These are phyloP conservation scores for Danaus plexippus DNA, from an alignment of 1,140 invertebrate species.

Conservation along the genomic window DNA sequence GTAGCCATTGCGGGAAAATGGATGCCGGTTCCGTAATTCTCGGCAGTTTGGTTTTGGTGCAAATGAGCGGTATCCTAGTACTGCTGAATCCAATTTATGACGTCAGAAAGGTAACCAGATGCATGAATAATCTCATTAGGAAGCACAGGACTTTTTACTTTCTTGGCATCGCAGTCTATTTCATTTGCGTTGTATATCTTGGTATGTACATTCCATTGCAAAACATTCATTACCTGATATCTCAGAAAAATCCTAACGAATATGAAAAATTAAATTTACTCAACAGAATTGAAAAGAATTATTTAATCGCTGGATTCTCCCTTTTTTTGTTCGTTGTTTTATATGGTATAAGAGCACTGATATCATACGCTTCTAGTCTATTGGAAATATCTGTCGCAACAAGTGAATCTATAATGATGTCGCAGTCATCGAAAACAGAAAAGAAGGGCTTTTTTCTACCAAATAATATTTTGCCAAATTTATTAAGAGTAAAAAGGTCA, in stretches of 20 bases:
- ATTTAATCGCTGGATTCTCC: conserved; percentile 50
- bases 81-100: conserved; percentile 53
- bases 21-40: conserved; percentile 39
- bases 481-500: conserved; percentile 47
- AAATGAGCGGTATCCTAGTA: conserved; percentile 43
- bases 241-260: conserved; percentile 22
- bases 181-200: conserved; percentile 35
- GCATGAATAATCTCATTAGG: conserved; percentile 27
- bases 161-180: conserved; percentile 30
- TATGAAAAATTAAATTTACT: conserved; percentile 39
- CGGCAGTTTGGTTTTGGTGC: conserved; percentile 36
- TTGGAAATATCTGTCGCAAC: conserved; percentile 22
- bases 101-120: conserved; percentile 31
- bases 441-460: conserved; percentile 19
- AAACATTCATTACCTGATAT: conserved; percentile 34
- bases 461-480: conserved; percentile 39
- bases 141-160: conserved; percentile 29
- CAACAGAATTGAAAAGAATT: conserved; percentile 46
- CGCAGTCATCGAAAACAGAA: conserved; percentile 5
- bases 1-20: conserved; percentile 28
- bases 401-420: conserved; percentile 13
- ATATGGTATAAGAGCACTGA: conserved; percentile 38
- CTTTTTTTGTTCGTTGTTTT: conserved; percentile 45
- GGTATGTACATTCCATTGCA: conserved; percentile 48
- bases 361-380: conserved; percentile 40